Percentiles rank a stretch among this genome's conserved stretches.
Evolutionary conservation across 2,888 invertebrate genomes (phyloP).

Genomic region (Hemicrepidius hirtus): DNA sequence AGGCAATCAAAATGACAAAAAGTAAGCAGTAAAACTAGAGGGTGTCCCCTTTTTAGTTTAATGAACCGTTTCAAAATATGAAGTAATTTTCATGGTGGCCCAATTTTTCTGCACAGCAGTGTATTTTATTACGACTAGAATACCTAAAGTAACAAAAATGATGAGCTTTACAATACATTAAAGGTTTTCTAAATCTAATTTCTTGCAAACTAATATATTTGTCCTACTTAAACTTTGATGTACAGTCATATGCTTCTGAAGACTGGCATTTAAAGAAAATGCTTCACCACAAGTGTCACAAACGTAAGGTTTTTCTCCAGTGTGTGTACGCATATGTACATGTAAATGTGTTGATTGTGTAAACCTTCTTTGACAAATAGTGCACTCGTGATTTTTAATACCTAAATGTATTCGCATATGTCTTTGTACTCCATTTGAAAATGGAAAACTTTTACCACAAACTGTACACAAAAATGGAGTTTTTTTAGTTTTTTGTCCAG

Average conservation of each 20-base stretch:
- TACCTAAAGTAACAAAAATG: too few species aligned
- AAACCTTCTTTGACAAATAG: conserved; percentile 68
- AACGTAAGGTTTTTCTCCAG: conserved; percentile 73
- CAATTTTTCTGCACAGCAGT: too few species aligned
- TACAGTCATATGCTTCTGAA: conserved; percentile 63
- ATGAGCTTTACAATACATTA: neutral
- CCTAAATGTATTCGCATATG: conserved; percentile 69
- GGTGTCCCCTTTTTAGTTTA: too few species aligned
- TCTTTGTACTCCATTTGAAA: conserved; percentile 65
- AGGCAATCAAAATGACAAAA: too few species aligned
- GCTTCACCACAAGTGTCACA: conserved; percentile 72
- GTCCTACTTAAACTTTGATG: conserved; percentile 40
- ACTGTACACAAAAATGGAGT: conserved; percentile 67
- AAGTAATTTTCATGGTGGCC: too few species aligned
- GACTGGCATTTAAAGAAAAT: conserved; percentile 63
- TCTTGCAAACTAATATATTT: conserved; percentile 3
- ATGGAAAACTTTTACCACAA: conserved; percentile 68
- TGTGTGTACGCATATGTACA: conserved; percentile 74
- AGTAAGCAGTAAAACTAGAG: too few species aligned
- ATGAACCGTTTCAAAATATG: too few species aligned
- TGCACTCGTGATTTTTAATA: conserved; percentile 68
- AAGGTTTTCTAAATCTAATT: neutral
- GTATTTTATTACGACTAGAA: too few species aligned
- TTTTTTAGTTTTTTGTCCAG: conserved; percentile 65
- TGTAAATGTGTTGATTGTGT: conserved; percentile 70